These are phyloP conservation scores for Sandelia bainsii DNA, from an alignment of 2,797 vertebrate genomes.

Conservation along the genomic window DNA sequence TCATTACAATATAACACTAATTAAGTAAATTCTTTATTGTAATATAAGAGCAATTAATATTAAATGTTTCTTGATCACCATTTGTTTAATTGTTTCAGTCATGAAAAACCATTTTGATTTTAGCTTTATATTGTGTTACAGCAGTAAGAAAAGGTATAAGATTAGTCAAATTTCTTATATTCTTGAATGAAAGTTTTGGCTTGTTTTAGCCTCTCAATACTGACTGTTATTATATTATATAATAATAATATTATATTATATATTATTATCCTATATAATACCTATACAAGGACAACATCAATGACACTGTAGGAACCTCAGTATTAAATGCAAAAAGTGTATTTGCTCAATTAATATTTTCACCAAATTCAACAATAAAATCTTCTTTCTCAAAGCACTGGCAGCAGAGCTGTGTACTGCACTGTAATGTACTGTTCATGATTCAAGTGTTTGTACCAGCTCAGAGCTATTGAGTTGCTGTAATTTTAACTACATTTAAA, in stretches of 20 bases:
- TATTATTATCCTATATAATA: neutral
- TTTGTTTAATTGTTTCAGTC: neutral
- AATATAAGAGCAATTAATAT: no score
- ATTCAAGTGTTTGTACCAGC: neutral
- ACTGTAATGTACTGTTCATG: neutral
- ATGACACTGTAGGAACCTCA: neutral
- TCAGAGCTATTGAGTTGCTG: neutral
- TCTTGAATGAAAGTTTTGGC: no score
- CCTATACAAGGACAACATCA: neutral
- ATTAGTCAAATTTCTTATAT: neutral
- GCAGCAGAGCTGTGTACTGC: neutral
- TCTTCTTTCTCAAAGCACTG: neutral
- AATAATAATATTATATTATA: no score
- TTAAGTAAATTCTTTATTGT: neutral
- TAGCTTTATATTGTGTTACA: neutral
- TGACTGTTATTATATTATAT: no score
- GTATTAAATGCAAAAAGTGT: neutral
- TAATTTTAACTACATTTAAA: slow-evolving; percentile 8
- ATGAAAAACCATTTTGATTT: neutral
- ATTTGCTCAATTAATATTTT: neutral
- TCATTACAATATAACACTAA: neutral
- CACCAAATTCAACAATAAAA: neutral
- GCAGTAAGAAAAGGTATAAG: neutral
- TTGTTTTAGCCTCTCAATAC: no score
- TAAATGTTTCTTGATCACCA: neutral